Evolutionary conservation across 2,113 vertebrate species (phyloP).

Genomic region (Neotragus moschatus): DNA sequence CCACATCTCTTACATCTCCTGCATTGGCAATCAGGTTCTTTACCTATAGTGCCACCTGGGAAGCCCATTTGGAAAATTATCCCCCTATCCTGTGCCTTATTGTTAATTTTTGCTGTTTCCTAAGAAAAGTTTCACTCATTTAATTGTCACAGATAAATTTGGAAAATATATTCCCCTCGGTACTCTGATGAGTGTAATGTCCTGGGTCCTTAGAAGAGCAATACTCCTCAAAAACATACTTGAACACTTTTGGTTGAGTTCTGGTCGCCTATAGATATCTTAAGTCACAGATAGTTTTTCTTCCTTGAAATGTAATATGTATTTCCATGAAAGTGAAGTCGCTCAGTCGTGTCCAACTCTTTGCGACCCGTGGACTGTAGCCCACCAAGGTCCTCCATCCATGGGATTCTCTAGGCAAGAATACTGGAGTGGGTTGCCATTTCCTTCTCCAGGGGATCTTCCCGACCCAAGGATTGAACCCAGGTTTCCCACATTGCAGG

Average conservation of each 20-base stretch:
- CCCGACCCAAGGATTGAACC: fast-evolving
- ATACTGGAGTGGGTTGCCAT: no score
- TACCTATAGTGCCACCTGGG: not conserved
- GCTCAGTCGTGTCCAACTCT: no score
- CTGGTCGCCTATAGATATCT: not conserved
- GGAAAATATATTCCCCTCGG: not conserved
- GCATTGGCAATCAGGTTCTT: not conserved
- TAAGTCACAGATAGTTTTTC: not conserved
- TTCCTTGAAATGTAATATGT: not conserved
- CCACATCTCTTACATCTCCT: not conserved
- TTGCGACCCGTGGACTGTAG: no score
- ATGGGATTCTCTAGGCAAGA: no score
- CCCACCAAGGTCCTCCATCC: no score
- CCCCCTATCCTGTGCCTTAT: not conserved
- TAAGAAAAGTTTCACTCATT: not conserved
- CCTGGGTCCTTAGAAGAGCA: not conserved
- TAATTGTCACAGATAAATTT: not conserved
- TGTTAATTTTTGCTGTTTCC: not conserved
- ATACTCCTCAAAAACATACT: not conserved
- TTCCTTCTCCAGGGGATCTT: no score
- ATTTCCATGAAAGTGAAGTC: not conserved
- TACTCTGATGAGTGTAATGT: not conserved
- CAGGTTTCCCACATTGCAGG: no score
- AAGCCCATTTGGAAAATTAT: not conserved
- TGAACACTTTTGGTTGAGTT: not conserved